Evolutionary conservation across 2,888 invertebrate species (phyloP).

Genomic region (Cacoxenus indagator): DNA sequence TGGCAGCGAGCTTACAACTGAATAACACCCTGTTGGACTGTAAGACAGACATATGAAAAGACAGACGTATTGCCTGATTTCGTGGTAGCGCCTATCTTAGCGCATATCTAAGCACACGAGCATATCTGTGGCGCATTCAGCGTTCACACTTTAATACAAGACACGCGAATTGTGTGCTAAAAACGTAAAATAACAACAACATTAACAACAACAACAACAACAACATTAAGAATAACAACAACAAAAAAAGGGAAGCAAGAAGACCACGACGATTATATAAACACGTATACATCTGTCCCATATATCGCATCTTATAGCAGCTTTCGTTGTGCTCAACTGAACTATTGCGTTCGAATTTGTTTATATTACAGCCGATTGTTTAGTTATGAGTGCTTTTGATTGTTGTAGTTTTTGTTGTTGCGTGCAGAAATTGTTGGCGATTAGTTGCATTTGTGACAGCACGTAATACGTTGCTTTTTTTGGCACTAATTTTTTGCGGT

Average conservation of each 20-base stretch:
- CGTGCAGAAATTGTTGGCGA: background rate
- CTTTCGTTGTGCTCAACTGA: background rate
- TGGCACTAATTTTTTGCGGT: background rate
- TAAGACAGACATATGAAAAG: background rate
- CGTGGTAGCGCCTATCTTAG: background rate
- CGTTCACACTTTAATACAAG: background rate
- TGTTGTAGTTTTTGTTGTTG: background rate
- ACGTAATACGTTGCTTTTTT: background rate
- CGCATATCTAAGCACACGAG: background rate
- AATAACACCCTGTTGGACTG: too few relatives aligned
- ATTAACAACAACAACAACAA: background rate
- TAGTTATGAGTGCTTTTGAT: too few relatives aligned
- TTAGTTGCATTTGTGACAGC: background rate
- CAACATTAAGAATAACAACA: too few relatives aligned
- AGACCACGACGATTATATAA: too few relatives aligned
- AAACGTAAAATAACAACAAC: background rate
- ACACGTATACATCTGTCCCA: too few relatives aligned
- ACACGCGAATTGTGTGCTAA: background rate
- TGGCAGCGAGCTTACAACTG: background rate
- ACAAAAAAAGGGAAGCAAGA: too few relatives aligned
- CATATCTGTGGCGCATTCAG: background rate
- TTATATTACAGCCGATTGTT: background rate
- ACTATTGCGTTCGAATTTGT: constrained; percentile 4
- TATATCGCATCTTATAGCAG: background rate
- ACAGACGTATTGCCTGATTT: background rate